A percentile compares a stretch with the other conserved stretches of the same genome.
phyloP scores from a whole-genome alignment of 2,113 vertebrate genomes.

The Esox niger region DNA sequence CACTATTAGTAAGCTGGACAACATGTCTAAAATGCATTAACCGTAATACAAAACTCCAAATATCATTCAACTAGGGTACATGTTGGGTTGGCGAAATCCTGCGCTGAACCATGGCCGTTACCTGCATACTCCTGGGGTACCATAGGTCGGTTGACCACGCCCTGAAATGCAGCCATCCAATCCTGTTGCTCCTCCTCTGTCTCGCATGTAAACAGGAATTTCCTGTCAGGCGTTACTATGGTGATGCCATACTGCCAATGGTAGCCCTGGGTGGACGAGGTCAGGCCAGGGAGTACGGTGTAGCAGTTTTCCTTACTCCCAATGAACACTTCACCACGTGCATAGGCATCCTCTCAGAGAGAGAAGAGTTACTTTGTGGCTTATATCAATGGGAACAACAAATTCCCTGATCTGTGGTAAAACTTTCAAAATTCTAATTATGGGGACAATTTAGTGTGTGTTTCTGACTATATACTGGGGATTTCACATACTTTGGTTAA shows the following conservation, averaged over 20 bases:
- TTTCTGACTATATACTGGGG: too few relatives aligned
- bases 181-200: slow-evolving; percentile 80
- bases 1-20: too few relatives aligned
- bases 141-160: slow-evolving; percentile 86
- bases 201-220: slow-evolving; percentile 90
- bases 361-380: too few relatives aligned
- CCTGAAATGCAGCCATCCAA: slow-evolving; percentile 86
- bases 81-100: too few relatives aligned
- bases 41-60: background rate
- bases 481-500: too few relatives aligned
- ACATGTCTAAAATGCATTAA: too few relatives aligned
- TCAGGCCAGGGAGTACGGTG: slow-evolving; percentile 82
- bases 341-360: slow-evolving; percentile 84
- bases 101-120: slow-evolving; percentile 38
- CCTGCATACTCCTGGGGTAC: slow-evolving; percentile 95
- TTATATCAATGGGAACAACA: too few relatives aligned
- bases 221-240: slow-evolving; percentile 89
- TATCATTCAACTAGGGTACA: background rate
- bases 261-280: slow-evolving; percentile 77
- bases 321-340: slow-evolving; percentile 93
- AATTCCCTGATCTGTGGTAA: too few relatives aligned
- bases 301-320: slow-evolving; percentile 90
- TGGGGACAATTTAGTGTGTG: too few relatives aligned
- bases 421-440: too few relatives aligned
- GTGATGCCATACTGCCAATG: slow-evolving; percentile 92